Conservation (phyloP, 2,797 vertebrate species). For the Malacoraja senta region DNA sequence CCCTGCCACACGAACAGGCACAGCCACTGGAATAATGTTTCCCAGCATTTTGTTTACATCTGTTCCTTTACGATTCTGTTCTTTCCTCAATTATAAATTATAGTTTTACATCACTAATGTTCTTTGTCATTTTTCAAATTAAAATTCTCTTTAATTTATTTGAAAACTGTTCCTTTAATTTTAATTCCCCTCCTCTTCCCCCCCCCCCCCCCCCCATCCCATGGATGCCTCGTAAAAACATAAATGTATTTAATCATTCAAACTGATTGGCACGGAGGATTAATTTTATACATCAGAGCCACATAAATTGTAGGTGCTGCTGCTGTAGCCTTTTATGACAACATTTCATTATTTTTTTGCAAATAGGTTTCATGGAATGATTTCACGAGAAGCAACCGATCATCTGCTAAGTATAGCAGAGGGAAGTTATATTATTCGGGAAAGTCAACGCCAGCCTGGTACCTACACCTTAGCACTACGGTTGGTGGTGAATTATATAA, state of each 20-base stretch:
- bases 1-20: no score
- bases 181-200: not conserved
- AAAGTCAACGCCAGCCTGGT: slow-evolving; percentile 93
- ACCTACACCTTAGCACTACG: slow-evolving; percentile 94
- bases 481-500: slow-evolving; percentile 52
- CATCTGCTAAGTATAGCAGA: slow-evolving; percentile 87
- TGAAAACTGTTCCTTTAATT: not conserved
- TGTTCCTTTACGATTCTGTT: not conserved
- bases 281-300: not conserved
- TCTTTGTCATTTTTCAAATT: not conserved
- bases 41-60: not conserved
- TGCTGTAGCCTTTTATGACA: not conserved
- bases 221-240: not conserved
- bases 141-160: not conserved
- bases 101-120: no score
- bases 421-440: slow-evolving; percentile 96
- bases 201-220: no score
- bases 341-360: not conserved
- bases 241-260: not conserved
- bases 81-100: not conserved
- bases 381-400: slow-evolving; percentile 91
- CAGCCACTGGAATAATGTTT: not conserved
- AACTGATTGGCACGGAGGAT: not conserved
- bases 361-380: slow-evolving; percentile 89
- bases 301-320: not conserved